Evolutionary conservation across 2,113 vertebrate genomes (phyloP), one percentile per base, ranked within the genome.

Genomic region (Protobothrops mucrosquamatus): DNA sequence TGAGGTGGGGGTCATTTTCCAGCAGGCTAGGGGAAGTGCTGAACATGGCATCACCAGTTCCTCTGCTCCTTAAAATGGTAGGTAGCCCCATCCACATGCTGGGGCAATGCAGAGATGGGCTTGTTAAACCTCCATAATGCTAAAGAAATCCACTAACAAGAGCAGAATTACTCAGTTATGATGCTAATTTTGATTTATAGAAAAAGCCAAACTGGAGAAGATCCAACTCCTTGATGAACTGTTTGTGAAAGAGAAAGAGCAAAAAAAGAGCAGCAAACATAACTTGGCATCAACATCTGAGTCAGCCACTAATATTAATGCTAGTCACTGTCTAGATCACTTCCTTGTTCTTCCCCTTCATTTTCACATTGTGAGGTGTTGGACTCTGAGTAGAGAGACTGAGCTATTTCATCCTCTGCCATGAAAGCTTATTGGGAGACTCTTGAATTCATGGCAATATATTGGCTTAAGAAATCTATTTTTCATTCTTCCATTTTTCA

Each of bases 401-500:
- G 18, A 39, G 74, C 34, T 81, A 81, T 81, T 81, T 81, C 34
- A 81, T 81, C 74, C 74, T 43, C 18, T 81, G 74, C 74, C 74
- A 81, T 81, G 34, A 81, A 81, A 39, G 18, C 7, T 39, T 8
- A 23, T 20, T 81, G 74, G 14, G 34, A 81, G n/a, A 48, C 46
- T 34, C 3, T 51, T 52, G 51, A 48, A 64, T 48, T 89, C 23
- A 48, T 51, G 24, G 22, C 61, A 29, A 69, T 26, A 69, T 51
- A 26, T n/a, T 69, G 56, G 26, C 46, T 90, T 18, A 74, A 52
- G 18, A 74, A 90, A 90, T 23, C 18, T 20, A 46, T 91, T 15
- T 23, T 46, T 34, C 87, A n/a, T 54, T 48, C 64, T 92, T 94
- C 93, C 51, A 94, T 4, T 39, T 18, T 81, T 81, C 34, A 39